Evolutionary conservation across 2,113 vertebrate genomes (phyloP).

Genomic region (Typhlomys cinereus): DNA sequence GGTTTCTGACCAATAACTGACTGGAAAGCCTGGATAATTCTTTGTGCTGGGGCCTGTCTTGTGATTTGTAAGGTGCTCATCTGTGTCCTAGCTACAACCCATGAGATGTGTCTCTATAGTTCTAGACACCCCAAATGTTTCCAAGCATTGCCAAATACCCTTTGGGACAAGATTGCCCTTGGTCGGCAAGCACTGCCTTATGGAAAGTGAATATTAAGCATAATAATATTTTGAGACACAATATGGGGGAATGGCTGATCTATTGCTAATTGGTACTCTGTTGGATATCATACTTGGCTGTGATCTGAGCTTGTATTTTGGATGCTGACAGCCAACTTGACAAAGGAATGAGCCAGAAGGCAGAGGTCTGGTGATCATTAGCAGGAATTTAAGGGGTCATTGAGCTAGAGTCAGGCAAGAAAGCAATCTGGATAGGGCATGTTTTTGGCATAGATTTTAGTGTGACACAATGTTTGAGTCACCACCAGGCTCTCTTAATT

Average conservation of each 20-base stretch:
- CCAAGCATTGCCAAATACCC: not conserved
- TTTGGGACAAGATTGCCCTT: not conserved
- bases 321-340: not conserved
- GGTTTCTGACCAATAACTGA: not conserved
- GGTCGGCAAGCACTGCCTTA: not conserved
- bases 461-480: not conserved
- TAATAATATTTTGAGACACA: not conserved
- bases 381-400: not conserved
- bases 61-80: not conserved
- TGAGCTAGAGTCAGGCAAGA: not conserved
- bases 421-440: not conserved
- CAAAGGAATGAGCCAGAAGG: not conserved
- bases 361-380: not conserved
- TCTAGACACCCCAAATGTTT: not conserved
- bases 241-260: not conserved
- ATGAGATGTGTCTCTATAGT: not conserved
- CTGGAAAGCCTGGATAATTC: not conserved
- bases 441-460: not conserved
- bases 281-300: not conserved
- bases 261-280: not conserved
- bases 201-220: not conserved
- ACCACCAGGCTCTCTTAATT: not conserved
- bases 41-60: no score
- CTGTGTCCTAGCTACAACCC: not conserved
- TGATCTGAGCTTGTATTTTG: conserved; percentile 9